These are phyloP conservation scores for Anastrepha obliqua DNA, from an alignment of 1,140 invertebrate genomes.

Conservation along the genomic window DNA sequence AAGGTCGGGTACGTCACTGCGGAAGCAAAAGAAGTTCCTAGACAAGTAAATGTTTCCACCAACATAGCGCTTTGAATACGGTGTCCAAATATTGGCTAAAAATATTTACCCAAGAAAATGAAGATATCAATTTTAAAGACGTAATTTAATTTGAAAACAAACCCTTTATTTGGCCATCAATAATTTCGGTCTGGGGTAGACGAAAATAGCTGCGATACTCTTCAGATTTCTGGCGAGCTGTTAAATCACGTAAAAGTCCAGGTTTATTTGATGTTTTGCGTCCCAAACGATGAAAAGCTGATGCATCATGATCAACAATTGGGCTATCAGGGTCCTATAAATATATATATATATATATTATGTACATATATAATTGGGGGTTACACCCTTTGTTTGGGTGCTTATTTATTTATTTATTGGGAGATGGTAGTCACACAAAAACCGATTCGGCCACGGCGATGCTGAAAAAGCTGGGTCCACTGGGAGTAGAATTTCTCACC, in stretches of 20 bases:
- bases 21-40: conserved; percentile 96
- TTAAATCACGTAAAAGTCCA: conserved; percentile 94
- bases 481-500: no score
- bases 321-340: conserved; percentile 76
- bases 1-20: conserved; percentile 90
- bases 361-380: no score
- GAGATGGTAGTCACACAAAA: no score
- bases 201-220: conserved; percentile 89
- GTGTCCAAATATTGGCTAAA: conserved; percentile 87
- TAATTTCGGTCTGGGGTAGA: conserved; percentile 89
- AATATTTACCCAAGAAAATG: conserved; percentile 28
- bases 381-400: no score
- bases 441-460: no score
- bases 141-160: background rate
- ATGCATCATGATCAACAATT: conserved; percentile 67
- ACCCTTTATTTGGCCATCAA: conserved; percentile 94
- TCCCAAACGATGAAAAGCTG: conserved; percentile 78
- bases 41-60: conserved; percentile 94
- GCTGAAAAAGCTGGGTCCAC: no score
- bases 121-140: background rate
- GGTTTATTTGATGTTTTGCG: conserved; percentile 91
- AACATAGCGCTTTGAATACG: conserved; percentile 93
- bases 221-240: conserved; percentile 94
- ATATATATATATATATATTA: background rate
- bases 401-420: no score